These are phyloP conservation scores for Unio delphinus DNA, from an alignment of 2,888 invertebrate species.

Conservation along the genomic window DNA sequence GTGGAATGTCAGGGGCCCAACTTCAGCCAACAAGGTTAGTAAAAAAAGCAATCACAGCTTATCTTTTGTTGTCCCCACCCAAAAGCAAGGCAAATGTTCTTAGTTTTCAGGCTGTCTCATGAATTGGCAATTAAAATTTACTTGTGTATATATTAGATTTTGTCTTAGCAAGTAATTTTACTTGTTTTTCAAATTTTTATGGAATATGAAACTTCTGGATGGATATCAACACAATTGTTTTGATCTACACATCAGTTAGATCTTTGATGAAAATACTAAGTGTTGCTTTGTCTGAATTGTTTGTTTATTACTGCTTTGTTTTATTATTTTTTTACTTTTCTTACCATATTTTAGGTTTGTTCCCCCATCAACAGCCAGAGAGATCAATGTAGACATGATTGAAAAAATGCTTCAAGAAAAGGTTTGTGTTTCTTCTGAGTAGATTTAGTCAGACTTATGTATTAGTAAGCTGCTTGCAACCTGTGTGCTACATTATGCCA, in stretches of 20 bases:
- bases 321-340: conserved; percentile 3
- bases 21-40: too few species aligned
- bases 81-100: too few species aligned
- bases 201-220: too few species aligned
- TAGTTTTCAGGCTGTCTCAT: too few species aligned
- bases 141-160: neutral
- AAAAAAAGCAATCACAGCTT: too few species aligned
- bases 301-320: neutral
- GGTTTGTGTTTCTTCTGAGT: conserved; percentile 32
- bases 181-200: neutral
- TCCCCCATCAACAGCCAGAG: conserved; percentile 46
- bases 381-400: conserved; percentile 63
- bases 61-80: neutral
- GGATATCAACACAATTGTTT: too few species aligned
- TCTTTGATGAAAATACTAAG: too few species aligned
- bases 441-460: neutral
- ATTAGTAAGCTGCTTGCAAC: neutral
- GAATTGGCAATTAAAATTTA: too few species aligned
- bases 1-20: too few species aligned
- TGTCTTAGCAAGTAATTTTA: neutral
- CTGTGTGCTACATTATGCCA: too few species aligned
- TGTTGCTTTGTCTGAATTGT: too few species aligned
- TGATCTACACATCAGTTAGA: too few species aligned
- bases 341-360: conserved; percentile 26
- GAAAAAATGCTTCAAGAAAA: conserved; percentile 66